These are phyloP conservation scores for Dendrophyllia cribrosa DNA, from an alignment of 64 coral and sea anemone species.

Conservation along the genomic window DNA sequence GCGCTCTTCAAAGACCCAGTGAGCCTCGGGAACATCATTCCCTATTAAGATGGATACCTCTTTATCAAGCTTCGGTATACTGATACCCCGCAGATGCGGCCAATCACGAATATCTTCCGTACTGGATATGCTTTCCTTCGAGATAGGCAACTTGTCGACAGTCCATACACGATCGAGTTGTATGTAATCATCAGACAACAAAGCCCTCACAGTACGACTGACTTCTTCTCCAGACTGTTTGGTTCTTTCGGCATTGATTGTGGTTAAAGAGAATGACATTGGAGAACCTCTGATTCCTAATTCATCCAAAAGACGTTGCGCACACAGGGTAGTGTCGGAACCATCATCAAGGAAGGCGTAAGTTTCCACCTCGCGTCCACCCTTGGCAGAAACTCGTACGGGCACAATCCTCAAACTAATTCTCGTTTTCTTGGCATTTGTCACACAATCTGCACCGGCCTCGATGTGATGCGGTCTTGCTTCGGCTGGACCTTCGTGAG, in stretches of 20 bases:
- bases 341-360: slow-evolving; percentile 37
- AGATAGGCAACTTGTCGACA: slow-evolving; percentile 1
- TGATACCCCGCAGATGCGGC: slow-evolving; percentile 45
- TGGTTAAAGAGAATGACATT: not conserved
- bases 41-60: slow-evolving; percentile 45
- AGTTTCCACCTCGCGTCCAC: not conserved
- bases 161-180: slow-evolving; percentile 6
- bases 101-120: slow-evolving; percentile 24
- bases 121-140: slow-evolving; percentile 2
- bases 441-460: not conserved
- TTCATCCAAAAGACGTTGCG: not conserved
- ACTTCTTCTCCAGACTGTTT: not conserved
- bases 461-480: too few species aligned
- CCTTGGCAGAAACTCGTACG: not conserved
- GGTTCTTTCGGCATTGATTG: not conserved
- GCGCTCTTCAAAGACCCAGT: slow-evolving; percentile 31
- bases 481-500: not conserved
- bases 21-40: slow-evolving; percentile 52
- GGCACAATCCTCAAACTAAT: slow-evolving; percentile 20
- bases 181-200: slow-evolving; percentile 3
- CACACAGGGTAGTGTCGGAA: slow-evolving; percentile 35
- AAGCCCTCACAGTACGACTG: not conserved
- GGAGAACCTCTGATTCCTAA: not conserved
- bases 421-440: too few species aligned
- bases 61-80: slow-evolving; percentile 18